A percentile compares a stretch with the other conserved stretches of the same genome.
Evolutionary conservation across 2,797 vertebrate species (phyloP).

Genomic region (Eptatretus atami): DNA sequence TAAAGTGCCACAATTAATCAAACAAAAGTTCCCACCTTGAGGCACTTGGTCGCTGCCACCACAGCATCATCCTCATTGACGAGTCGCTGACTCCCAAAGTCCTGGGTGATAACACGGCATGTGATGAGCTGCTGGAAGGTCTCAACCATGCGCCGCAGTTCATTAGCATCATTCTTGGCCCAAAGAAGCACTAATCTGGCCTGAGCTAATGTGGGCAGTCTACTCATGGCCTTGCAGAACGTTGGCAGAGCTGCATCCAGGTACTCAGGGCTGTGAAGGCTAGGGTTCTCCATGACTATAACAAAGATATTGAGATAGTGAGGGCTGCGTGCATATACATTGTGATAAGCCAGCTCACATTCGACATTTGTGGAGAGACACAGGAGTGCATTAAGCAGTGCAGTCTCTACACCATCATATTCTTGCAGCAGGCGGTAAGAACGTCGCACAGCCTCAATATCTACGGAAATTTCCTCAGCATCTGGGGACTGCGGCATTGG

Average conservation of each 20-base stretch:
- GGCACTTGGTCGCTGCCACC: constrained; percentile 69
- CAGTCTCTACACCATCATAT: constrained; percentile 58
- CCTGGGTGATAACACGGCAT: constrained; percentile 80
- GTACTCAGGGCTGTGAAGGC: constrained; percentile 92
- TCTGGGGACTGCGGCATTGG: too few species aligned
- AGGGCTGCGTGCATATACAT: constrained; percentile 54
- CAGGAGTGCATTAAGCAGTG: constrained; percentile 68
- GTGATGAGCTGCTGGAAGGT: constrained; percentile 97
- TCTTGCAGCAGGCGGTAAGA: constrained; percentile 51
- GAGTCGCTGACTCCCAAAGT: constrained; percentile 51
- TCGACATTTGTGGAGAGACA: constrained; percentile 82
- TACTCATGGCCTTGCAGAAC: constrained; percentile 94
- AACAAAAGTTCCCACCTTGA: constrained; percentile 19
- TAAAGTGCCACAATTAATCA: too few species aligned
- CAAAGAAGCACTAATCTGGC: constrained; percentile 50
- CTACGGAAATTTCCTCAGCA: constrained; percentile 40
- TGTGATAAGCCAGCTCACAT: constrained; percentile 84
- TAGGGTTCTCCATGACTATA: constrained; percentile 81
- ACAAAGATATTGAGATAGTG: constrained; percentile 89
- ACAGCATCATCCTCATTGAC: constrained; percentile 79
- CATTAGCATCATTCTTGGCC: constrained; percentile 36
- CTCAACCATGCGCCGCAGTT: constrained; percentile 67
- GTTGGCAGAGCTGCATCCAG: constrained; percentile 66
- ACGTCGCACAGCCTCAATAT: constrained; percentile 48
- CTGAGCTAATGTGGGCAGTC: constrained; percentile 49